Evolutionary conservation across 2,113 vertebrate species (phyloP).

Genomic region (Danionella cerebrum): DNA sequence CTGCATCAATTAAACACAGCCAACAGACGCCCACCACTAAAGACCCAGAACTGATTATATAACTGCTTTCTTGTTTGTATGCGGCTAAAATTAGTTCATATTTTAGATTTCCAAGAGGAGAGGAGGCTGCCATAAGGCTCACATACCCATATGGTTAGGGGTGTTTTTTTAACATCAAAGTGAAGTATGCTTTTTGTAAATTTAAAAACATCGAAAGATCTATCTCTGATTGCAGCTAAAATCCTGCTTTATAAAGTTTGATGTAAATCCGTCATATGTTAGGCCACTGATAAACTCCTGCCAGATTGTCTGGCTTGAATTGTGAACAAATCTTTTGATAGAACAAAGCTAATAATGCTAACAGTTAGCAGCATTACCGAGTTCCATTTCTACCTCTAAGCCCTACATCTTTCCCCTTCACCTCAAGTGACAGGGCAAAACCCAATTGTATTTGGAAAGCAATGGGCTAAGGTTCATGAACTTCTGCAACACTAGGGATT

Average conservation of each 20-base stretch:
- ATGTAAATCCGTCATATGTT: too few species aligned
- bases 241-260: neutral
- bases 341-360: too few species aligned
- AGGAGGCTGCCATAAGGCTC: neutral
- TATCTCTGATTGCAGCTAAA: neutral
- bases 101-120: neutral
- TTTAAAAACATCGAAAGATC: neutral
- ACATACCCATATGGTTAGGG: neutral
- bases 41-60: conserved; percentile 24
- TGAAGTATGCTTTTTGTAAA: neutral
- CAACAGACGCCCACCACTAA: conserved; percentile 22
- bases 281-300: neutral
- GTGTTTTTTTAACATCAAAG: neutral
- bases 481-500: too few species aligned
- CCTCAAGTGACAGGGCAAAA: too few species aligned
- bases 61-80: conserved; percentile 14
- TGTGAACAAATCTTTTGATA: too few species aligned
- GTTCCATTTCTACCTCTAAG: too few species aligned
- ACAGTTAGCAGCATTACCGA: too few species aligned
- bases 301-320: too few species aligned
- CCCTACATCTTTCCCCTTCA: too few species aligned
- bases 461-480: too few species aligned
- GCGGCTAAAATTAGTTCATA: conserved; percentile 11
- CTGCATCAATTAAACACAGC: conserved; percentile 35
- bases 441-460: too few species aligned